A percentile compares a stretch with the other conserved stretches of the same genome.
Evolutionary conservation across 2,888 invertebrate genomes (phyloP).

Genomic region (Globia sparganii): DNA sequence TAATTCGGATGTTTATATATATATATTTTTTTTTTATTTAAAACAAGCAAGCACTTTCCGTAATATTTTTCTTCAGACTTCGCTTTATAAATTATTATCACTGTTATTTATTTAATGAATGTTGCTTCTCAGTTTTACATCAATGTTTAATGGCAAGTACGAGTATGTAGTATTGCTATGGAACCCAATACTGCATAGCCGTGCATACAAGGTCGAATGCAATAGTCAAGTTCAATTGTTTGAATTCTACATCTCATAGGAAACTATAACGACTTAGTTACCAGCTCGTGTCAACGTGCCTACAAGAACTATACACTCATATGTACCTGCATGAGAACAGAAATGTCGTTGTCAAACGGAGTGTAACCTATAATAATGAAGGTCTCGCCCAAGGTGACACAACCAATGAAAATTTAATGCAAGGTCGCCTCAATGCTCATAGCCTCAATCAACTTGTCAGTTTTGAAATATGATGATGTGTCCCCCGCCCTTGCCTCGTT

Average conservation of each 20-base stretch:
- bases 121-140: background rate
- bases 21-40: background rate
- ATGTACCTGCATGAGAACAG: slow-evolving; percentile 34
- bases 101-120: background rate
- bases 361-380: slow-evolving; percentile 53
- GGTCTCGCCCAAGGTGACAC: slow-evolving; percentile 82
- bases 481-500: slow-evolving; percentile 71
- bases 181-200: background rate
- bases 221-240: slow-evolving; percentile 32
- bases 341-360: slow-evolving; percentile 50
- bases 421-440: slow-evolving; percentile 78
- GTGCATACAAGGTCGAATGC: slow-evolving; percentile 11
- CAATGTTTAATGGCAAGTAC: background rate
- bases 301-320: slow-evolving; percentile 2
- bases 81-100: too few relatives aligned
- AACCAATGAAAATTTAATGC: slow-evolving; percentile 81
- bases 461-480: slow-evolving; percentile 80
- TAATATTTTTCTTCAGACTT: background rate
- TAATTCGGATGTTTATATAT: too few relatives aligned
- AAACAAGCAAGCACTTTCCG: background rate
- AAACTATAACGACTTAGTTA: slow-evolving; percentile 17
- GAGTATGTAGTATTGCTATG: background rate
- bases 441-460: slow-evolving; percentile 85
- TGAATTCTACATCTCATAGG: slow-evolving; percentile 25
- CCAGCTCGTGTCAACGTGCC: background rate